Base-by-base conservation (phyloP, 2,888 invertebrate genomes). In the Epirrita christyi region DNA sequence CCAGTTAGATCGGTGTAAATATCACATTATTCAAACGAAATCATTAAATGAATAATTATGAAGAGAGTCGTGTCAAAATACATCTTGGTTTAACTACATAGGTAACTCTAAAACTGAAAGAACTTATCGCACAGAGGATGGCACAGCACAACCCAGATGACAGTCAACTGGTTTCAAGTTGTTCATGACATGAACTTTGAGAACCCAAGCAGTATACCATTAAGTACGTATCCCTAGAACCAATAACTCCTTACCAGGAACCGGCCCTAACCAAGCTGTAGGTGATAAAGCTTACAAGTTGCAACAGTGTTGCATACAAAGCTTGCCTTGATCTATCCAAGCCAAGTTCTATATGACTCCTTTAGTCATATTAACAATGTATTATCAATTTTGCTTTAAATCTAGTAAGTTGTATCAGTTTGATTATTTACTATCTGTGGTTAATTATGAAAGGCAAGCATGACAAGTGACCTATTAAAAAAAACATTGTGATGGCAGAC, bases 341-440 rank as follows among this genome's bases (percentile, higher is more conserved):
- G 28, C 28, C 28, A 9, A 28, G 10, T 36, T 36, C 27, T 36
- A 38, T 37, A 44, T 28, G 21, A 40, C 40, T 40, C n/a, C n/a
- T n/a, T n/a, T n/a, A 21, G 45, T 41, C 41, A n/a, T n/a, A 46
- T 54, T 54, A 46, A 54, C 53, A 46, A 47, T 41, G 34, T 36
- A 54, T 46, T 54, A 46, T 46, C 41, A 41, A 40, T 53, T 50
- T 45, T 40, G 45, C 38, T 32, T 32, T 32, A 50, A 34, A 15
- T 34, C 13, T 43, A 28, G 36, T 32, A 7, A n/a, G n/a, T n/a
- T 32, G 8, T 32, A 32, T 7, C 32, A 32, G 32, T 7, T 7
- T 32, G 2, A 29, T 29, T 1, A 29, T 29, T 29, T 29, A 29
- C 8, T 8, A 29, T n/a, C n/a, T n/a, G n/a, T n/a, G n/a, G n/a